Conservation (phyloP, 2,113 vertebrate genomes). For the Equus przewalskii region DNA sequence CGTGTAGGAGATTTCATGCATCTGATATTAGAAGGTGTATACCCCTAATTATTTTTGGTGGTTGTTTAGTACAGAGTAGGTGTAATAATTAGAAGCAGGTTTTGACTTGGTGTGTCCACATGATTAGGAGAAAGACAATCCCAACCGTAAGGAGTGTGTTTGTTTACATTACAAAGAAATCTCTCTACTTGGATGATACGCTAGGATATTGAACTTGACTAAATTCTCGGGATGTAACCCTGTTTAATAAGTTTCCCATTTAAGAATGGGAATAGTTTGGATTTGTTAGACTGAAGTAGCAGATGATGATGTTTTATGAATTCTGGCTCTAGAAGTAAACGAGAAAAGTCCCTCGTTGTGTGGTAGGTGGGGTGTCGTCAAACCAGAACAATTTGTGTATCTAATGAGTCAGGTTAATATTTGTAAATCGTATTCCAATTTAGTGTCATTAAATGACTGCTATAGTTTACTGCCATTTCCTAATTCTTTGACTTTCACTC, state of each 20-base stretch:
- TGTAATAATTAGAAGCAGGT: constrained; percentile 36
- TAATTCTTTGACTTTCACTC: neutral
- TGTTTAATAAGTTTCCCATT: neutral
- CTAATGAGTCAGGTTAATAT: neutral
- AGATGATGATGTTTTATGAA: neutral
- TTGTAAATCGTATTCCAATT: neutral
- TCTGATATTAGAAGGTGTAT: neutral
- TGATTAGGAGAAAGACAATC: neutral
- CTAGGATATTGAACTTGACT: neutral
- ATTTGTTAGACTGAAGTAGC: neutral
- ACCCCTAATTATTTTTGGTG: neutral
- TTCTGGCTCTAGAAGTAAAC: neutral
- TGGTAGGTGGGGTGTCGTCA: too few relatives aligned
- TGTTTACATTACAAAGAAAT: neutral
- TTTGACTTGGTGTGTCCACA: constrained; percentile 6
- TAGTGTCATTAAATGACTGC: neutral
- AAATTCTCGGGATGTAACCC: neutral
- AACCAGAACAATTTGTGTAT: rapidly evolving
- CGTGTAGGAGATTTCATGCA: neutral
- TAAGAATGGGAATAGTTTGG: neutral
- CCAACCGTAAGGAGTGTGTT: neutral
- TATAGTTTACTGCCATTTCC: neutral
- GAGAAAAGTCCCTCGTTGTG: neutral
- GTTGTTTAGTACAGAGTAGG: neutral
- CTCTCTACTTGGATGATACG: neutral